Evolutionary conservation across 2,113 vertebrate genomes (phyloP).

Genomic region (Gavialis gangeticus): DNA sequence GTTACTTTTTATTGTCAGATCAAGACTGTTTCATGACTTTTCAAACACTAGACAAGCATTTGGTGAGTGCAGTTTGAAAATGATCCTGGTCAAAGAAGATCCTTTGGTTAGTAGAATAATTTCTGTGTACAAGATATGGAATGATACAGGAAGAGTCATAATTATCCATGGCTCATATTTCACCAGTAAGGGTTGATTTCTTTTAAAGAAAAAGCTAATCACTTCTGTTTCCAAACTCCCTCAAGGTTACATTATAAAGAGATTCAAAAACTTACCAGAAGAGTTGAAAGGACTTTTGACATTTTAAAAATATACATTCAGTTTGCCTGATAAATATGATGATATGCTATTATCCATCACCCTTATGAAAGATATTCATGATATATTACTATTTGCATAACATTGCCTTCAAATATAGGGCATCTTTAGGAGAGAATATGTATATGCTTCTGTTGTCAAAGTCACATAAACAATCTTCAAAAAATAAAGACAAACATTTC

Average conservation of each 20-base stretch:
- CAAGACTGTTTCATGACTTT: background rate
- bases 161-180: constrained; percentile 1
- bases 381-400: background rate
- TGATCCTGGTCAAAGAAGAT: fast-evolving
- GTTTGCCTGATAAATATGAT: constrained; percentile 40
- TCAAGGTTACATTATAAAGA: constrained; percentile 54
- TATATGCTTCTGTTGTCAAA: background rate
- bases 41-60: background rate
- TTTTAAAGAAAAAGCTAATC: constrained; percentile 54
- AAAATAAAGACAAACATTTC: background rate
- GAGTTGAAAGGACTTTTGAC: constrained; percentile 27
- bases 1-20: background rate
- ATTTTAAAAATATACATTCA: constrained; percentile 55
- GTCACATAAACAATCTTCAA: background rate
- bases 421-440: background rate
- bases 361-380: background rate
- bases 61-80: background rate
- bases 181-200: constrained; percentile 25
- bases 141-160: background rate
- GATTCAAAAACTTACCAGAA: constrained; percentile 3
- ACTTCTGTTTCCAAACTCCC: constrained; percentile 41
- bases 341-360: constrained; percentile 19
- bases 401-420: background rate
- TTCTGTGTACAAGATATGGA: background rate
- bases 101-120: background rate